These are phyloP conservation scores for Oryzias javanicus DNA, from an alignment of 2,113 vertebrate genomes.

Conservation along the genomic window DNA sequence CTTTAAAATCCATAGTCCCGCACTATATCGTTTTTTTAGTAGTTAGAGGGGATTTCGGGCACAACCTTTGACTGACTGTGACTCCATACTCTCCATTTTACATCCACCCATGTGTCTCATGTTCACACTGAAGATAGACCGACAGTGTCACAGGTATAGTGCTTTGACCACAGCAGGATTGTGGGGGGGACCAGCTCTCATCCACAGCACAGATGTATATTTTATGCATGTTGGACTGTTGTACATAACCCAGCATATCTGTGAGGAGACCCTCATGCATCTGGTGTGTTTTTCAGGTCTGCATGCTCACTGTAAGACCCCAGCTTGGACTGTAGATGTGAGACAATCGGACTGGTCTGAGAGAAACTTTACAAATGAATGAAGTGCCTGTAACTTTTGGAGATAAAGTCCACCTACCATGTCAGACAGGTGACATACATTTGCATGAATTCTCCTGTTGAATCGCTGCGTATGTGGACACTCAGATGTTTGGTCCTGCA, in stretches of 20 bases:
- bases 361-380: conserved; percentile 21
- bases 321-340: conserved; percentile 28
- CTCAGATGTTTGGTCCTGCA: too few relatives aligned
- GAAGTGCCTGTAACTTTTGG: conserved; percentile 68
- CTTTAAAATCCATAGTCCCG: too few relatives aligned
- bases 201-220: conserved; percentile 40
- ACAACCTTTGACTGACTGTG: too few relatives aligned
- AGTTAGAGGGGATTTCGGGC: too few relatives aligned
- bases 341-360: conserved; percentile 33
- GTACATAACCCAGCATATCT: conserved; percentile 54
- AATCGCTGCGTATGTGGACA: conserved; percentile 42
- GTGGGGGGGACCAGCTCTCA: too few relatives aligned
- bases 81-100: too few relatives aligned
- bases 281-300: conserved; percentile 33
- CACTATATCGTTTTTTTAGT: too few relatives aligned
- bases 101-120: too few relatives aligned
- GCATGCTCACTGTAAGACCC: conserved; percentile 47
- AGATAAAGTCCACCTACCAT: conserved; percentile 34
- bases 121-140: too few relatives aligned
- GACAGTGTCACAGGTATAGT: too few relatives aligned
- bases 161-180: too few relatives aligned
- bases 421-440: conserved; percentile 11
- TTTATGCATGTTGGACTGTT: conserved; percentile 57
- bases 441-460: conserved; percentile 63
- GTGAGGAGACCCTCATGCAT: conserved; percentile 31